Percentiles rank a stretch among this genome's conserved stretches.
Evolutionary conservation across 2,888 invertebrate genomes (phyloP).

Genomic region (Eudemis profundana): DNA sequence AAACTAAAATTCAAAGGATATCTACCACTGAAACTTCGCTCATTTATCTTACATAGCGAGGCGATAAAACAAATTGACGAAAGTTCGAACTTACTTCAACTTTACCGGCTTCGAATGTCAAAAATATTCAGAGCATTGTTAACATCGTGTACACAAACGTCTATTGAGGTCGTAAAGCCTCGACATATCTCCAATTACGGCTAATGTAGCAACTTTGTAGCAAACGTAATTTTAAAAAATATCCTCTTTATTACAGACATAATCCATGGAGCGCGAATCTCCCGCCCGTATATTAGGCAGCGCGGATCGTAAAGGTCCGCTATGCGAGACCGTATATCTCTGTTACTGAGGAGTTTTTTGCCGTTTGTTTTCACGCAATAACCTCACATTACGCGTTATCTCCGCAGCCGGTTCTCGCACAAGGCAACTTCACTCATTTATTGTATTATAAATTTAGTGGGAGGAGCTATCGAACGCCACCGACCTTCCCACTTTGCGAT

Average conservation of each 20-base stretch:
- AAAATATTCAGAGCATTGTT: slow-evolving; percentile 31
- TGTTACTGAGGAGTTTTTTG: slow-evolving; percentile 72
- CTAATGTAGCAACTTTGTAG: slow-evolving; percentile 71
- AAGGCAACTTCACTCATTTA: slow-evolving; percentile 74
- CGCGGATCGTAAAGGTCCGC: slow-evolving; percentile 74
- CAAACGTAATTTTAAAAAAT: slow-evolving; percentile 77
- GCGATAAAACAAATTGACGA: slow-evolving; percentile 53
- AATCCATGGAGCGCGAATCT: slow-evolving; percentile 74
- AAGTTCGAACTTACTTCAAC: slow-evolving; percentile 48
- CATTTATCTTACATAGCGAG: slow-evolving; percentile 50
- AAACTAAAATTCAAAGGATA: slow-evolving; percentile 26
- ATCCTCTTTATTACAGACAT: slow-evolving; percentile 76
- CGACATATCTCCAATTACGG: slow-evolving; percentile 59
- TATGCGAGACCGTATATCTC: slow-evolving; percentile 73
- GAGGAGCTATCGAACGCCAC: slow-evolving; percentile 74
- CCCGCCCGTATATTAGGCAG: slow-evolving; percentile 71
- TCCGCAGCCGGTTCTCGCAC: slow-evolving; percentile 72
- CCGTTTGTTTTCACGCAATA: slow-evolving; percentile 80
- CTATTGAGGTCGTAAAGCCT: slow-evolving; percentile 50
- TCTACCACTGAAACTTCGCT: slow-evolving; percentile 46
- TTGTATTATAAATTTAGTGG: slow-evolving; percentile 83
- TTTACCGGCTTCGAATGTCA: slow-evolving; percentile 41
- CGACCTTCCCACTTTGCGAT: slow-evolving; percentile 76
- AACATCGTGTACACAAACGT: slow-evolving; percentile 33
- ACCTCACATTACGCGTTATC: slow-evolving; percentile 78